Percentiles rank a stretch among this genome's conserved stretches.
phyloP scores from a whole-genome alignment of 2,113 vertebrate genomes.

The Malaclemys terrapin region DNA sequence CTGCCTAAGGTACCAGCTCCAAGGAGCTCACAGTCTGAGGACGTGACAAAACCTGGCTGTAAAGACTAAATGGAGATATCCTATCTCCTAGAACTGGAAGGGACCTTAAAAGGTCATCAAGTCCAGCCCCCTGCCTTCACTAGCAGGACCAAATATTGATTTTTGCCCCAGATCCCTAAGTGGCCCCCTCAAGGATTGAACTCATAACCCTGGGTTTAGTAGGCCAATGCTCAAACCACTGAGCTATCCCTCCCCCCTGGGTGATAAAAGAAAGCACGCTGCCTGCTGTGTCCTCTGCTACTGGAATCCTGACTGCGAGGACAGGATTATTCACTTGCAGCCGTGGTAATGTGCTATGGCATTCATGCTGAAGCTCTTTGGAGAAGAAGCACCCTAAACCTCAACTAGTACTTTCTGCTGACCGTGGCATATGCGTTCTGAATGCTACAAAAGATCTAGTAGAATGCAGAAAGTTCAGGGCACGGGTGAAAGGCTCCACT shows the following conservation, averaged over 20 bases:
- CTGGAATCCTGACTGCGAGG: neutral
- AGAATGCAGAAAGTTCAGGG: neutral
- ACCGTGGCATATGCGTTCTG: accelerated
- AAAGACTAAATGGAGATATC: neutral
- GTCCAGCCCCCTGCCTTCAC: no score
- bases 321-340: neutral
- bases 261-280: neutral
- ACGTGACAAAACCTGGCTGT: neutral
- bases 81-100: no score
- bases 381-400: neutral
- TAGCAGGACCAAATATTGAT: no score
- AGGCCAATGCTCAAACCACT: no score
- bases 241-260: neutral
- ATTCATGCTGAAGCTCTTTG: neutral
- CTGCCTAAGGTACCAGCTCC: neutral
- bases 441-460: neutral
- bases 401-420: neutral
- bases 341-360: no score
- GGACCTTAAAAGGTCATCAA: no score
- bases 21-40: neutral
- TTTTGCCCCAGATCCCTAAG: no score
- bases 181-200: no score
- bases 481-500: neutral
- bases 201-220: no score
- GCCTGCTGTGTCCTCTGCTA: accelerated